Evolutionary conservation across 2,888 invertebrate species (phyloP), one percentile per base, ranked within the genome.

Genomic region (Lycocerus yunnanus): DNA sequence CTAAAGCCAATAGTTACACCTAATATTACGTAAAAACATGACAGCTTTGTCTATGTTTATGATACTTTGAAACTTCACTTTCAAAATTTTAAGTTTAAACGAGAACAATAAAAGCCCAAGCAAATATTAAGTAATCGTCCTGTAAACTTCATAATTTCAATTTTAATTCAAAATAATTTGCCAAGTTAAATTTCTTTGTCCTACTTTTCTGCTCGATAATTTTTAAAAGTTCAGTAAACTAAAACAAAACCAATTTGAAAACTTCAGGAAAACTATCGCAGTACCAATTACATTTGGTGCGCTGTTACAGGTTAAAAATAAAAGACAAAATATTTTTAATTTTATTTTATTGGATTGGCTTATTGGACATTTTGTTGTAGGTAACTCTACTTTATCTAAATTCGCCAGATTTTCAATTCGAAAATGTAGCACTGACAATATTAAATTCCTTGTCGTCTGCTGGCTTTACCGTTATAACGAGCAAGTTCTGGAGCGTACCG

Each of bases 361-460:
- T 69, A 75, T 43, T 43, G n/a, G 43, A 43, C 43, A 43, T 16
- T 71, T 74, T 73, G 24, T 84, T 82, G 20, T 77, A 96, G 93
- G 93, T 97, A 75, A 93, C 95, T 3, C 92, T 97, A 81, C 90
- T 97, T 77, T 95, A 96, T 86, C 89, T 95, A 83, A 93, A 94
- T 83, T 93, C 93, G n/a, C 90, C 90, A 15, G 92, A 93, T 82
- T 85, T 84, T 66, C 92, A 93, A 83, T 94, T 93, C 85, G 91
- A 92, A 78, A 93, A 93, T 81, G 92, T 96, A 20, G 96, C 96
- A 0, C 90, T 91, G 65, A 95, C 95, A 15, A 94, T 97, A 78
- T 88, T 93, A 78, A 89, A 92, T 75, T 93, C 94, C 0, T 89
- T 96, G 66, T 89, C 90, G 69, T 88, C 90, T 21, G 91, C 93